A percentile compares a stretch with the other conserved stretches of the same genome.
Conservation (phyloP, 1,140 invertebrate genomes). For the Pygmarrhopalites habei region DNA sequence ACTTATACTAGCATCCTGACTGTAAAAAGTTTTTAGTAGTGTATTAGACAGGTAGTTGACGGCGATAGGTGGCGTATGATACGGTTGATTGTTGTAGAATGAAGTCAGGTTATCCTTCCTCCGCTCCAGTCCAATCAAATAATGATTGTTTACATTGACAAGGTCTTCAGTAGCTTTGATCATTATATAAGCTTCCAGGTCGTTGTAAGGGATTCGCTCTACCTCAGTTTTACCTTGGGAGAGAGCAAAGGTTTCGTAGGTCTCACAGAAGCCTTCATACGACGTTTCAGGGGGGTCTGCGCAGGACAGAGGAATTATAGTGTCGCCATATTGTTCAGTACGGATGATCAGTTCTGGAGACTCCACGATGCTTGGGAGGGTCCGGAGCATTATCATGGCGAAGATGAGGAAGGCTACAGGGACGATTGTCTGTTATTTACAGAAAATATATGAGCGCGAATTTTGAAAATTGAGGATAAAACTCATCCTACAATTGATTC, state of each 20-base stretch:
- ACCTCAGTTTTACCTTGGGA: too few species aligned
- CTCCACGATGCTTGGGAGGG: conserved; percentile 18
- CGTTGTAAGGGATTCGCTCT: too few species aligned
- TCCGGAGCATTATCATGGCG: conserved; percentile 31
- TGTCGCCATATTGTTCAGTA: too few species aligned
- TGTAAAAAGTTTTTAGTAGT: conserved; percentile 34
- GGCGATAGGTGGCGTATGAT: conserved; percentile 46
- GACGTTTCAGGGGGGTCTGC: too few species aligned
- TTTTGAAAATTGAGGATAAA: too few species aligned
- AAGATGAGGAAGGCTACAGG: conserved; percentile 34
- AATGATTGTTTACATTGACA: conserved; percentile 40
- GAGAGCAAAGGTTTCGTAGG: too few species aligned
- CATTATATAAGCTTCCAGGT: too few species aligned
- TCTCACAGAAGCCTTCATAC: too few species aligned
- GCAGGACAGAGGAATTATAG: too few species aligned
- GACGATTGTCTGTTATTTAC: conserved; percentile 34
- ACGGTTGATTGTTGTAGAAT: conserved; percentile 50
- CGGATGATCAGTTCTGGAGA: not conserved
- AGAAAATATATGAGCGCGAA: too few species aligned
- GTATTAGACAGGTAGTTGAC: conserved; percentile 45
- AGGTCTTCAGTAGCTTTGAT: too few species aligned
- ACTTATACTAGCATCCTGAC: conserved; percentile 45
- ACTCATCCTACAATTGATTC: too few species aligned
- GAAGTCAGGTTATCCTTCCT: conserved; percentile 28
- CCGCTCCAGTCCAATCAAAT: conserved; percentile 39